Percentiles rank a stretch among this genome's conserved stretches.
These are phyloP conservation scores for Pygmarrhopalites habei DNA, from an alignment of 1,140 invertebrate genomes.

Conservation along the genomic window DNA sequence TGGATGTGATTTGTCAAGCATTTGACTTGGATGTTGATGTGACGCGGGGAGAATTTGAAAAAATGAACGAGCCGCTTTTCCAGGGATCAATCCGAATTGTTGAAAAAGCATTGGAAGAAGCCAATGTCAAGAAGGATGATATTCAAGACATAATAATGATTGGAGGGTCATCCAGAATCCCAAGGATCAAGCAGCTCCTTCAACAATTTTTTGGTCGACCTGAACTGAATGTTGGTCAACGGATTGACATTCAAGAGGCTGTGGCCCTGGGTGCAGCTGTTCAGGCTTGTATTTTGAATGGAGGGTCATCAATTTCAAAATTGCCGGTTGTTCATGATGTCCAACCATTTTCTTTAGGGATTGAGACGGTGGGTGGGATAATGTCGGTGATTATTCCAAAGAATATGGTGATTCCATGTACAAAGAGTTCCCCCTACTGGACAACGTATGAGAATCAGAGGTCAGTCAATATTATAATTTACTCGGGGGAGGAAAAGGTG, in stretches of 20 bases:
- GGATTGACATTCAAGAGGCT: constrained; percentile 50
- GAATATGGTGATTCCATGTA: no score
- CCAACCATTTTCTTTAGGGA: constrained; percentile 48
- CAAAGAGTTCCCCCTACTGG: no score
- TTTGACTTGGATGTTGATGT: constrained; percentile 4
- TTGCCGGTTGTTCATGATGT: constrained; percentile 52
- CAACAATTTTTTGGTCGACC: constrained; percentile 14
- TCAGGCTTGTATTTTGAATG: constrained; percentile 55
- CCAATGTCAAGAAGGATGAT: constrained; percentile 50
- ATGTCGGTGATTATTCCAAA: constrained; percentile 42
- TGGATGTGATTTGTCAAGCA: constrained; percentile 15
- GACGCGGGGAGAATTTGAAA: constrained; percentile 5
- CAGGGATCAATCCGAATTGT: constrained; percentile 54
- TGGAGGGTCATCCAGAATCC: constrained; percentile 31
- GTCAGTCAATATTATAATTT: no score
- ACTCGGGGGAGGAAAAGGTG: no score
- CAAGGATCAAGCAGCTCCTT: constrained; percentile 21
- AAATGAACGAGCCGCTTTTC: constrained; percentile 41
- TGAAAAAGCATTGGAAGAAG: constrained; percentile 52
- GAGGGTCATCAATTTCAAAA: constrained; percentile 52
- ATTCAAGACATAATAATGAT: constrained; percentile 35
- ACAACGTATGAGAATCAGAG: no score
- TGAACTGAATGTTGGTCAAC: constrained; percentile 35
- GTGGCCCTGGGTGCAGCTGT: constrained; percentile 53
- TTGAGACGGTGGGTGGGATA: constrained; percentile 58